These are phyloP conservation scores for Dimorphilus gyrociliatus DNA, from an alignment of 2,888 invertebrate genomes.

Conservation along the genomic window DNA sequence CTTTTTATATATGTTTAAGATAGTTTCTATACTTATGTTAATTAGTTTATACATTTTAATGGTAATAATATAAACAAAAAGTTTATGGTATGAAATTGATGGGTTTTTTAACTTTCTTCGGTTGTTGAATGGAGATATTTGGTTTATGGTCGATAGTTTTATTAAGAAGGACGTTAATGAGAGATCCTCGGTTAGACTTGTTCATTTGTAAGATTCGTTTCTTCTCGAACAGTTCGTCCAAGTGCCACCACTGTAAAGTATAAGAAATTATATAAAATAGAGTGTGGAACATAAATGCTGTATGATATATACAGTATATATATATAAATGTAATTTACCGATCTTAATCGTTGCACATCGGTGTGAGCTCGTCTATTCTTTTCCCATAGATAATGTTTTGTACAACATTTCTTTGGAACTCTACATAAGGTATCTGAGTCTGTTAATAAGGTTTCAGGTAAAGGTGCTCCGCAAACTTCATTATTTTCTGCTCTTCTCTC, in stretches of 20 bases:
- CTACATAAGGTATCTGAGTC: constrained; percentile 70
- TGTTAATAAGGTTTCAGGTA: constrained; percentile 65
- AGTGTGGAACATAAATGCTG: neutral
- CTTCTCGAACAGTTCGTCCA: constrained; percentile 83
- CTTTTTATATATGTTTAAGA: no score
- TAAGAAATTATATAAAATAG: constrained; percentile 1
- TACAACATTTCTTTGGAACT: constrained; percentile 72
- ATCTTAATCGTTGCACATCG: constrained; percentile 61
- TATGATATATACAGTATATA: neutral
- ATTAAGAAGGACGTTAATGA: constrained; percentile 82
- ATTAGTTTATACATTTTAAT: no score
- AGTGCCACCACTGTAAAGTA: constrained; percentile 67
- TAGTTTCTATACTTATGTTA: no score
- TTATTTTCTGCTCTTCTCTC: constrained; percentile 28
- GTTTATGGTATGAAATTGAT: no score
- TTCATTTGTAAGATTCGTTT: constrained; percentile 63
- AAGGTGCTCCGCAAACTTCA: constrained; percentile 76
- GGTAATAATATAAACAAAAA: no score
- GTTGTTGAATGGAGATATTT: constrained; percentile 21
- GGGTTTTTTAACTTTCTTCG: no score
- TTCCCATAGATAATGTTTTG: constrained; percentile 86
- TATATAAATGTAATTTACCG: constrained; percentile 31
- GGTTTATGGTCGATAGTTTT: constrained; percentile 81
- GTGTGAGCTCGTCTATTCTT: constrained; percentile 81
- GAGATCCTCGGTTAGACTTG: constrained; percentile 66